These are phyloP conservation scores for Anadara kagoshimensis DNA, from an alignment of 1,140 invertebrate species.

Conservation along the genomic window DNA sequence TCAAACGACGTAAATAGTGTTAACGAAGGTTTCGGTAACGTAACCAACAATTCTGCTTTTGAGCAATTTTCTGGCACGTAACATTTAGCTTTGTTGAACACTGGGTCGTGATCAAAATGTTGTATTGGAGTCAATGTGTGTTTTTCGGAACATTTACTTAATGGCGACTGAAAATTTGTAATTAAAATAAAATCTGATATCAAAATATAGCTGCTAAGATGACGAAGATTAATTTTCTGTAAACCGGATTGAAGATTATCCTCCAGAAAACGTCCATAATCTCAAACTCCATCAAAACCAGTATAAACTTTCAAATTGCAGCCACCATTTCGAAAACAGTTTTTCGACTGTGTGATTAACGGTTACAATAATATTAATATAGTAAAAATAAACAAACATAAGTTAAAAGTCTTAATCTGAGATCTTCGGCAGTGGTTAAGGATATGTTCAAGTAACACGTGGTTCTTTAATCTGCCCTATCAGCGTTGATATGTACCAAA, in stretches of 20 bases:
- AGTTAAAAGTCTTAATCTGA: too few species aligned
- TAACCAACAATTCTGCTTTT: not conserved
- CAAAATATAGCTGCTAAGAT: not conserved
- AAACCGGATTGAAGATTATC: not conserved
- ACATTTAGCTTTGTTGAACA: not conserved
- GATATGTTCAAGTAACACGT: too few species aligned
- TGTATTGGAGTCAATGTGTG: not conserved
- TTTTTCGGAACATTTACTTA: not conserved
- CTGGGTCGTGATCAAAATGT: not conserved
- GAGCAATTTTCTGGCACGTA: not conserved
- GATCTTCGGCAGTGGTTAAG: too few species aligned
- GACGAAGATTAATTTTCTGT: not conserved
- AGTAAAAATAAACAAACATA: too few species aligned
- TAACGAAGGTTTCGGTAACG: not conserved
- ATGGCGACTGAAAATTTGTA: not conserved
- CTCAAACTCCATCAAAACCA: not conserved
- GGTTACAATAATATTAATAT: too few species aligned
- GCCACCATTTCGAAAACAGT: too few species aligned
- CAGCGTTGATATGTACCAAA: too few species aligned
- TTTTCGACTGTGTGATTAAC: too few species aligned
- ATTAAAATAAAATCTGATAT: not conserved
- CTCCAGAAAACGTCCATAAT: not conserved
- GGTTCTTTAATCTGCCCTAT: too few species aligned
- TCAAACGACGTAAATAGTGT: slow-evolving; percentile 22
- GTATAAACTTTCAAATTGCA: too few species aligned